Evolutionary conservation across 2,888 invertebrate genomes (phyloP).

Genomic region (Leucophenga maculata): DNA sequence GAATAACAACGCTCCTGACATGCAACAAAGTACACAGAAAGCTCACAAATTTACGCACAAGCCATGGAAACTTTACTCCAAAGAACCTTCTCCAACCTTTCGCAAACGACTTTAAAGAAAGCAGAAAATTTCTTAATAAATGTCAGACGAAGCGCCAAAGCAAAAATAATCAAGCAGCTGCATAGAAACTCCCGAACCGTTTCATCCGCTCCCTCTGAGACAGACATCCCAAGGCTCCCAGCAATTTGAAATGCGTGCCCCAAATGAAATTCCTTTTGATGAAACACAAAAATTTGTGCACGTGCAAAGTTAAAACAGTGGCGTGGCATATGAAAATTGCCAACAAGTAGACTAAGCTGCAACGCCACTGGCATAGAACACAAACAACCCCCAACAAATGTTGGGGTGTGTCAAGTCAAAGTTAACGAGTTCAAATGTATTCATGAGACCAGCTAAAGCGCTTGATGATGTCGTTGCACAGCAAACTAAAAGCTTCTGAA

Average conservation of each 20-base stretch:
- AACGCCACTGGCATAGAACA: conserved; percentile 41
- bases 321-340: conserved; percentile 33
- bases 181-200: too few relatives aligned
- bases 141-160: conserved; percentile 49
- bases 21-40: conserved; percentile 32
- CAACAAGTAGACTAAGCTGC: conserved; percentile 9
- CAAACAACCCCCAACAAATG: conserved; percentile 66
- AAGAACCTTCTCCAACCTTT: not conserved
- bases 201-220: not conserved
- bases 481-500: conserved; percentile 24
- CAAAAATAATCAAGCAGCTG: not conserved
- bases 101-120: not conserved
- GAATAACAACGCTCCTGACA: too few relatives aligned
- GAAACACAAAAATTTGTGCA: conserved; percentile 63
- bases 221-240: conserved; percentile 15
- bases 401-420: conserved; percentile 66
- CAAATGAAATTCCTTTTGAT: conserved; percentile 62
- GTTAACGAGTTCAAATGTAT: conserved; percentile 71
- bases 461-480: not conserved
- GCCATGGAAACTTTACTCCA: not conserved
- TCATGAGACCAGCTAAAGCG: conserved; percentile 65
- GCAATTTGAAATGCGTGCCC: conserved; percentile 18
- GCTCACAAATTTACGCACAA: conserved; percentile 50
- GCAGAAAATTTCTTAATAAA: conserved; percentile 63
- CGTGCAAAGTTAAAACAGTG: conserved; percentile 64